Base-by-base conservation (phyloP, 1,140 invertebrate genomes). In the Aphaenogaster ashmeadi region DNA sequence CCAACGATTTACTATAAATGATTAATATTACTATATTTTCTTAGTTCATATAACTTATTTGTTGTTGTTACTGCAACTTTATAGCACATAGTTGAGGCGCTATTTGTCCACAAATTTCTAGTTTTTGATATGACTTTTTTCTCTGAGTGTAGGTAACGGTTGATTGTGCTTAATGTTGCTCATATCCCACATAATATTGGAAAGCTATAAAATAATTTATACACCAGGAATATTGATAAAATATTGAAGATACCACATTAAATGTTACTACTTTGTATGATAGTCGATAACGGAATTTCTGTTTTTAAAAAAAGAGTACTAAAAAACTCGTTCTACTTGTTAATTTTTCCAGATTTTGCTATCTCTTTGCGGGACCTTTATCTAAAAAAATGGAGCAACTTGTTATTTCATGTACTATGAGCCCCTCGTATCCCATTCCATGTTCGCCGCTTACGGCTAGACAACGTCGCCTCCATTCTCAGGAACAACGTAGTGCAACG, bases 341-440 rank as follows among this genome's bases (percentile, higher is more conserved):
- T 71, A 38, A 38, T 75, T 15, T 27, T 74, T 38, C 0, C 44
- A 8, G 41, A 75, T 50, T 74, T 84, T 27, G 13, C 56, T 47
- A 41, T 41, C 7, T 21, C n/a, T 27, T 75, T 2, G n/a, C 41
- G 7, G 3, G 11, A 54, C 27, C 36, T 58, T 38, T 21, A 21
- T 44, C 15, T 36, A 15, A 71, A 38, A 75, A 75, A 84, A 50
- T 60, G n/a, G 4, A 50, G 27, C 21, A 54, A 66, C 33, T 86
- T 86, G 58, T 78, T 85, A 78, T 79, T 79, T 86, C 36, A 86
- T 64, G 60, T 66, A 78, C 74, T 66, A 9, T 21, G 62, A 13
- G 67, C 2, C 6, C 62, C 18, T 33, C 50, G 71, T 52, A 64
- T 52, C 75, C 33, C 21, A 15, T 75, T 50, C 50, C 33, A 27